Evolutionary conservation across 2,888 invertebrate species (phyloP).

Genomic region (Agrochola lychnidis): DNA sequence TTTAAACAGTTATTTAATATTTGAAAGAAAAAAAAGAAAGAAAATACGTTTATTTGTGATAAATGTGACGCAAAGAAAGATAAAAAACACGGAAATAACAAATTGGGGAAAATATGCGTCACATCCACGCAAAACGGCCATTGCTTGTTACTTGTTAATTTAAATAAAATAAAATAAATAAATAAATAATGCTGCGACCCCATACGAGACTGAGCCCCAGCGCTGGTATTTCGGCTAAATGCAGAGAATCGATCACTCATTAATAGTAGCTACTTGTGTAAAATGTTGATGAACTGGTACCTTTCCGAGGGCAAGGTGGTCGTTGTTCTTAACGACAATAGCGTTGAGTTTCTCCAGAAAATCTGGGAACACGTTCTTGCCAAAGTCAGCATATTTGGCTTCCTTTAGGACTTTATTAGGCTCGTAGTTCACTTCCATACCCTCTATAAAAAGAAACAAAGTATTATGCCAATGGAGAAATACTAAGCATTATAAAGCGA

Average conservation of each 20-base stretch:
- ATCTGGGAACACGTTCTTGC: conserved; percentile 65
- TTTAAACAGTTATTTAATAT: too few relatives aligned
- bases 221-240: neutral
- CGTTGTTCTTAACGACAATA: conserved; percentile 69
- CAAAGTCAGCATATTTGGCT: conserved; percentile 62
- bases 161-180: too few relatives aligned
- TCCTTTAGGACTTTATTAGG: conserved; percentile 61
- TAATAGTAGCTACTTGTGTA: neutral
- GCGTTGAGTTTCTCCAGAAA: conserved; percentile 67
- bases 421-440: conserved; percentile 61
- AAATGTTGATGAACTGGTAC: conserved; percentile 44
- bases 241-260: neutral
- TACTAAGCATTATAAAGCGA: neutral
- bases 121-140: too few relatives aligned
- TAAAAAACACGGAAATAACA: too few relatives aligned
- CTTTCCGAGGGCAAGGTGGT: conserved; percentile 71
- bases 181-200: too few relatives aligned
- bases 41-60: too few relatives aligned
- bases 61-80: too few relatives aligned
- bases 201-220: too few relatives aligned
- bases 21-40: too few relatives aligned
- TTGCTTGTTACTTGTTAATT: too few relatives aligned
- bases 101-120: too few relatives aligned
- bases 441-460: conserved; percentile 51
- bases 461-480: neutral